Percentiles rank a stretch among this genome's conserved stretches.
Conservation (phyloP, 2,113 vertebrate species). For the Hystrix cristata region DNA sequence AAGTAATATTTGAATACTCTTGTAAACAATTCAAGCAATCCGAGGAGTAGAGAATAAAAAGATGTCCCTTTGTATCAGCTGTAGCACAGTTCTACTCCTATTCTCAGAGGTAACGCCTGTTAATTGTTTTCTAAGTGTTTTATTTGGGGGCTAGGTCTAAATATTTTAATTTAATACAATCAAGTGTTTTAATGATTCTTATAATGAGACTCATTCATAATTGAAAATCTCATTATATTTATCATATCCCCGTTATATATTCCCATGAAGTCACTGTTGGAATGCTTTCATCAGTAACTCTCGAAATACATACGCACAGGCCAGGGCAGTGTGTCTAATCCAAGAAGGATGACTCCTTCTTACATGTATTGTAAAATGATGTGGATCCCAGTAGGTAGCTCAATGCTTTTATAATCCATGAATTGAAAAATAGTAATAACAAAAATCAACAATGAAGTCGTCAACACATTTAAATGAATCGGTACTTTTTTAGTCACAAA, state of each 20-base stretch:
- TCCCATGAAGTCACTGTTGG: neutral
- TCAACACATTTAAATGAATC: slow-evolving; percentile 59
- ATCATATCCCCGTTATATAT: slow-evolving; percentile 17
- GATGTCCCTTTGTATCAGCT: neutral
- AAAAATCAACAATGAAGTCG: slow-evolving; percentile 31
- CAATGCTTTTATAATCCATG: slow-evolving; percentile 16
- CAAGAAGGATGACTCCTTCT: neutral
- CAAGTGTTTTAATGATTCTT: slow-evolving; percentile 48
- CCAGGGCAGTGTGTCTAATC: neutral
- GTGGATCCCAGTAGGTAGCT: neutral
- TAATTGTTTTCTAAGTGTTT: slow-evolving; percentile 52
- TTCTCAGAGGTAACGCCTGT: neutral
- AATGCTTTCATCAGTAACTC: slow-evolving; percentile 54
- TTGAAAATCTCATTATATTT: slow-evolving; percentile 61
- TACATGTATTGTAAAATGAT: slow-evolving; percentile 1
- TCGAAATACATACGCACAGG: neutral
- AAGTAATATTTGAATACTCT: neutral
- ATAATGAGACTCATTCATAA: slow-evolving; percentile 54
- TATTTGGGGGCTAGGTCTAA: slow-evolving; percentile 1
- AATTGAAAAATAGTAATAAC: slow-evolving; percentile 54
- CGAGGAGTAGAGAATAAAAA: neutral
- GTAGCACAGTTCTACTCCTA: neutral
- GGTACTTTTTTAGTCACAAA: neutral
- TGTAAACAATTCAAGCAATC: neutral
- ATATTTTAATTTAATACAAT: slow-evolving; percentile 51